These are phyloP conservation scores for Diloba caeruleocephala DNA, from an alignment of 2,888 invertebrate genomes.

Conservation along the genomic window DNA sequence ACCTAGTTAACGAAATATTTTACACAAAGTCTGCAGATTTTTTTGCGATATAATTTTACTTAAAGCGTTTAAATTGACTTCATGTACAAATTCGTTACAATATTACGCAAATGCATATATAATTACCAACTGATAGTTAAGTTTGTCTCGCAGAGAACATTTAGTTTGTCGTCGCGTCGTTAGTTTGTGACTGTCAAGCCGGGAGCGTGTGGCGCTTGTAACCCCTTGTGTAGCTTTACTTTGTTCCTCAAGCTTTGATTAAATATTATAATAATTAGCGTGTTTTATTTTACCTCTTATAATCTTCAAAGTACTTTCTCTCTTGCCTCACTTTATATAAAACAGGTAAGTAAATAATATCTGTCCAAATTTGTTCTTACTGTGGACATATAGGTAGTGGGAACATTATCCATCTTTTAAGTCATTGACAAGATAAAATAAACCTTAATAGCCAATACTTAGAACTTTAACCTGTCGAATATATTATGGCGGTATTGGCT, in stretches of 20 bases:
- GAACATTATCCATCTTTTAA: no score
- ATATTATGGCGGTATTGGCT: no score
- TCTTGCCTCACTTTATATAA: no score
- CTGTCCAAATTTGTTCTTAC: no score
- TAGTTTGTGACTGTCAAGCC: conserved; percentile 37
- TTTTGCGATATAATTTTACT: conserved; percentile 1
- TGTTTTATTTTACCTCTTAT: conserved; percentile 54
- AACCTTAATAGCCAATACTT: no score
- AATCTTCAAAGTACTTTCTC: neutral
- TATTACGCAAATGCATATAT: neutral
- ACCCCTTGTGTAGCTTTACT: conserved; percentile 79
- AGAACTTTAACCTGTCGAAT: no score
- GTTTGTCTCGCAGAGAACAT: conserved; percentile 12
- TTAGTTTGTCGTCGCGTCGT: conserved; percentile 25
- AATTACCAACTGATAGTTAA: conserved; percentile 2
- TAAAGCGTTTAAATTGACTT: neutral
- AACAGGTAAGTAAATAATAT: no score
- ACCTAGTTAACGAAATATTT: no score
- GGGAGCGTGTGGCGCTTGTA: conserved; percentile 37
- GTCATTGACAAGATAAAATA: no score
- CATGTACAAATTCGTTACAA: conserved; percentile 4
- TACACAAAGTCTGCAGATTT: neutral
- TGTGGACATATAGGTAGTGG: no score
- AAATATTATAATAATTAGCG: conserved; percentile 69
- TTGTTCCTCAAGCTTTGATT: conserved; percentile 83